Evolutionary conservation across 1,140 invertebrate genomes (phyloP), one percentile per base, ranked within the genome.

Genomic region (Rhagoletis zephyria): DNA sequence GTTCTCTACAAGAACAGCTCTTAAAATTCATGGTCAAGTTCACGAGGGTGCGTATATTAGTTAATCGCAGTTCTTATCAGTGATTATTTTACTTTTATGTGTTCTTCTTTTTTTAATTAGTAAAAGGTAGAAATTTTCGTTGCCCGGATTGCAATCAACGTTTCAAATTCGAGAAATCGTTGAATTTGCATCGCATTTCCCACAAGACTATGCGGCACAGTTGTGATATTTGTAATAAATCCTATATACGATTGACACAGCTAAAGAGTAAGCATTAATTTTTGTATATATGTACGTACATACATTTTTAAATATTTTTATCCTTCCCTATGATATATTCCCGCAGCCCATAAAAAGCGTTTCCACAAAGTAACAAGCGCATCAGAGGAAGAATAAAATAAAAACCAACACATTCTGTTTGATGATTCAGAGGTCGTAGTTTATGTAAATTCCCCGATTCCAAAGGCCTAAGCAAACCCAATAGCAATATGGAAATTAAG

Each of bases 221-320:
- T 48, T 81, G 74, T 56, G 74, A 81, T 56, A 81, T 81, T 81
- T 81, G 74, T 30, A 81, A 81, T 19, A 81, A 81, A 56, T 81
- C 74, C 10, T 81, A 81, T 48, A 81, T 81, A 59, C 16, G 48
- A 19, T 56, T 81, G 56, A 9, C 74, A 30, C 74, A 81, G 56
- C 56, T 81, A 14, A 81, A 81, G 4, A 81, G 74, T 81, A 81
- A 81, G 74, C 5, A 40, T 2, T 19, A 56, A 19, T 19, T 63
- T 14, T 1, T 56, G 1, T 9, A 51, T 45, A 56, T 19, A 56
- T 19, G 12, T 56, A 4, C n/a, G 7, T 67, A 67, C 64, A 30
- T 30, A 30, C 30, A 30, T 30, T 30, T 30, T 67, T 67, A 59
- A 81, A 12, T 81, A 81, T 19, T 59, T 19, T 56, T 56, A 56